Evolutionary conservation across 1,140 invertebrate genomes (phyloP), one percentile per base, ranked within the genome.

Genomic region (Limonius californicus): DNA sequence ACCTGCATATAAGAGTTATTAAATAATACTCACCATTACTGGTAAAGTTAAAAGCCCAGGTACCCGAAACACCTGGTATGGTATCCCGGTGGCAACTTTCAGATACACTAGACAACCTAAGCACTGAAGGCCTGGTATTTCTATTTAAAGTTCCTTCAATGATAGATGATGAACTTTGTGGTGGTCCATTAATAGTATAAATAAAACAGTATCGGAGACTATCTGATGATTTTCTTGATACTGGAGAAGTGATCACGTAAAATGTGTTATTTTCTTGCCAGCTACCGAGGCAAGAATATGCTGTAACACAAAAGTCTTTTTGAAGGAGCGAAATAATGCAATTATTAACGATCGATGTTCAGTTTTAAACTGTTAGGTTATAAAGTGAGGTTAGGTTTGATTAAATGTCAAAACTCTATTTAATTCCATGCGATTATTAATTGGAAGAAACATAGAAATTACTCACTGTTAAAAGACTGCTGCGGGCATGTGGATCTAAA

Each of bases 261-360:
- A 81, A 82, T n/a, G 83, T 84, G 43, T 80, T 82, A 68, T 87
- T 85, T 62, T 87, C 85, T 64, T 83, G 76, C 86, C 86, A 88
- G 54, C 79, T 83, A 27, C 85, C 87, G 68, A 87, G 85, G 70
- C 87, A 88, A 2, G 79, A 79, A 72, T 86, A 88, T 23, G 80
- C 87, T 88, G 75, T 7, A 75, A 67, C 18, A 16, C 50, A 55
- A 35, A 56, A 23, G 7, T 30, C 3, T 16, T 54, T 54, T 6
- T 16, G n/a, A 4, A 23, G 19, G 1, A 27, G 3, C n/a, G 11
- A n/a, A n/a, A 50, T 9, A 8, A 50, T 15, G 8, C 8, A 9
- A 50, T 9, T 9, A 15, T 7, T 50, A 15, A 50, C n/a, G 16
- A 7, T 50, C 16, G 7, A 50, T 50, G 11, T n/a, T 9, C 45